Evolutionary conservation across 2,797 vertebrate species (phyloP), one percentile per base, ranked within the genome.

Genomic region (Cossypha heuglini): DNA sequence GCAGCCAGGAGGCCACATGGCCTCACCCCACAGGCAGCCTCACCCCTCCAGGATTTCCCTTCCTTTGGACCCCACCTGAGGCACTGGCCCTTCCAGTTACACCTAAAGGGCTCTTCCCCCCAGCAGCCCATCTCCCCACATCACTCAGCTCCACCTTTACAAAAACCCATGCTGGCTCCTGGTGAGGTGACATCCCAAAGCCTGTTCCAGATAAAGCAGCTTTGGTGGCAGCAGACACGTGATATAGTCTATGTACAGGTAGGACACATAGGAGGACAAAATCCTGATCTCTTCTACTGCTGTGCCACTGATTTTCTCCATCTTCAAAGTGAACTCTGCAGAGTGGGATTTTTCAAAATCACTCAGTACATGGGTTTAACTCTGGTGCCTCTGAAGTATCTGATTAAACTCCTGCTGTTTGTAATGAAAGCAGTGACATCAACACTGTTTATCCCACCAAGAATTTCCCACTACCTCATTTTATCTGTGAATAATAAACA

Each of bases 141-240:
- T 10, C 31, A 2, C 16, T 63, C 28, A 15, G 25, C 48, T 58
- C 58, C 51, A 24, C 8, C 61, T 77, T 59, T 12, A 25, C 1
- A 0, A 10, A 71, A 75, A 12, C 11, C 12, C 40, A 3, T 0
- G 0, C 10, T 18, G 21, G 13, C 58, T 54, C 21, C 69, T 19
- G 40, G 12, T 6, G 20, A 64, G 29, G 9, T 7, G 31, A 42
- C 5, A 6, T n/a, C 43, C 26, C 25, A 3, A 54, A 59, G 31
- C 4, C 62, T 43, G 11, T 19, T 51, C 35, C 54, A n/a, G 57
- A 14, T 17, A 10, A 54, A 89, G 57, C 46, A 38, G 25, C 10
- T 73, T 38, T 33, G 48, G 54, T 40, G 49, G 31, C 5, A 29
- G 66, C 10, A 11, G 52, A 38, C 2, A 1, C 0, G 0, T 2